phyloP scores from a whole-genome alignment of 92 coral and sea anemone species.

The Chrysogorgia sp. region DNA sequence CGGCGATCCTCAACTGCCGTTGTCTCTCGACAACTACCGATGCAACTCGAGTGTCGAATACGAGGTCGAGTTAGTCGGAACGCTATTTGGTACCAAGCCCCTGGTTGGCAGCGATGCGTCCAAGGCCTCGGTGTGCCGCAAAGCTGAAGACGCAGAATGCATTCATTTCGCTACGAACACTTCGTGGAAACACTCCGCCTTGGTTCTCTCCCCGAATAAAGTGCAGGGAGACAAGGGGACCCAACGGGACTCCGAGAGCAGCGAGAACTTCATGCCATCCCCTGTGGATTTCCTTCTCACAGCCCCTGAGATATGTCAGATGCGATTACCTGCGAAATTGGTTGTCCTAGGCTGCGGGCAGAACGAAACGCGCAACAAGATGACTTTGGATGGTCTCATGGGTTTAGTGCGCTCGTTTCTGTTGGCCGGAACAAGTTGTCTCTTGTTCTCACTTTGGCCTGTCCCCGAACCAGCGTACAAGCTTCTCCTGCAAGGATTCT shows the following conservation, averaged over 20 bases:
- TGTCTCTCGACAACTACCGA: constrained; percentile 90
- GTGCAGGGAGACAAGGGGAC: constrained; percentile 57
- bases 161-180: constrained; percentile 98
- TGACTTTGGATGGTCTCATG: constrained; percentile 91
- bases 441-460: constrained; percentile 93
- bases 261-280: constrained; percentile 80
- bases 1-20: constrained; percentile 93
- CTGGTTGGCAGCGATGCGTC: constrained; percentile 81
- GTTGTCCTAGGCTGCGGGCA: constrained; percentile 94
- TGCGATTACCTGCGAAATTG: constrained; percentile 79
- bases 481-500: constrained; percentile 88
- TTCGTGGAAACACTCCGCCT: constrained; percentile 95
- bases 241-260: constrained; percentile 73
- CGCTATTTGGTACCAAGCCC: constrained; percentile 84
- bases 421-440: constrained; percentile 87
- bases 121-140: constrained; percentile 72
- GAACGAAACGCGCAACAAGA: constrained; percentile 79
- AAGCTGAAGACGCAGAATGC: constrained; percentile 78
- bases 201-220: constrained; percentile 80
- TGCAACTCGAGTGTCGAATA: constrained; percentile 91
- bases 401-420: constrained; percentile 93
- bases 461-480: constrained; percentile 97
- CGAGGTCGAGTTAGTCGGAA: constrained; percentile 96
- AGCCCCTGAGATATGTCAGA: constrained; percentile 87
- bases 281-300: constrained; percentile 90